Base-by-base conservation (phyloP, 2,888 invertebrate species). In the Dioctria linearis region DNA sequence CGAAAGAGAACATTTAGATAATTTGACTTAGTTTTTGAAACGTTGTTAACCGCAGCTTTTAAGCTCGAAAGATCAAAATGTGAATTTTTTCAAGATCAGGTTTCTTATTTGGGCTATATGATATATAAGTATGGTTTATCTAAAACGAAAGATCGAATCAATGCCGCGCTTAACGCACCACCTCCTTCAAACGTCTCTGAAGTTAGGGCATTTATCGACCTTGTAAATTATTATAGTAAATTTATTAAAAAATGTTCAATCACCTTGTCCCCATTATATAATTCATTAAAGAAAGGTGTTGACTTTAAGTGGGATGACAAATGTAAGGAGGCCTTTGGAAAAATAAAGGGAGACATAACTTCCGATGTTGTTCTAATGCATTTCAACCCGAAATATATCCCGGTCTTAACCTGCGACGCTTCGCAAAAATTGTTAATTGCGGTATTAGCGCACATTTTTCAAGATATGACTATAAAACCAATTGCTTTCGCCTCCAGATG, bases 191-290 rank as follows among this genome's bases (percentile, higher is more conserved):
- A 84, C 76, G 79, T 83, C 0, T n/a, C n/a, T n/a, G n/a, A n/a
- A n/a, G n/a, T n/a, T n/a, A n/a, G n/a, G n/a, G n/a, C n/a, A n/a
- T 86, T 86, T 71, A 61, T 85, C 0, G 87, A 86, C 0, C 83
- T 86, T 80, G 83, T 86, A 0, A 87, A 86, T 82, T 88, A 87
- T 81, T 88, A 88, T 79, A 83, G 85, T 4, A 85, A 84, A 79
- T 88, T 88, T 83, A 82, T 86, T 39, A 69, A 85, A 5, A 82
- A 82, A 5, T 84, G 85, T 54, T 54, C 54, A 5, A 54, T 9
- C 11, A 54, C 11, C 5, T 69, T 80, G 43, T 8, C n/a, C 42
- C 80, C 78, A 0, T 71, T 80, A 43, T 78, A 71, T 37, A 25
- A 61, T 4, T 61, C 78, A 5, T 40, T 78, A 42, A 54, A 54